Base-by-base conservation (phyloP, 2,888 invertebrate species). In the Melikaiella ostensackeni region DNA sequence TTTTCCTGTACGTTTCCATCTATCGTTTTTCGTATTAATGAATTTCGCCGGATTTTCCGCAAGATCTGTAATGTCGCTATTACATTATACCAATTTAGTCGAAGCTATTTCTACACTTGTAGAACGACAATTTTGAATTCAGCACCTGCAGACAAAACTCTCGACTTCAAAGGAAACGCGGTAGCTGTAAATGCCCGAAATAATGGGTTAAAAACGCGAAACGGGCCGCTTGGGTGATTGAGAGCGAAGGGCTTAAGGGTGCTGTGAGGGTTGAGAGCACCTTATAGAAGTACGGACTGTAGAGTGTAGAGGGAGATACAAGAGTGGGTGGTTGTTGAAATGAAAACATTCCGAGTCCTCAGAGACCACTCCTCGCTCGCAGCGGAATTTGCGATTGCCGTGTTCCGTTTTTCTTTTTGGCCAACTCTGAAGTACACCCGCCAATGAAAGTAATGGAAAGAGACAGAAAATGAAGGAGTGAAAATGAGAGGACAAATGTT, bases 151-250 rank as follows among this genome's bases (percentile, higher is more conserved):
- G 50, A 50, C n/a, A n/a, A 21, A 50, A 50, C 50, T 21, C n/a
- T 75, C 24, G 11, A 30, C 16, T 84, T 85, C 85, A 85, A 85
- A 86, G 85, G 81, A 82, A 79, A 62, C 75, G 79, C 76, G 83
- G 80, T 78, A 85, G 81, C 82, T 82, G 84, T 81, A 82, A 86
- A 86, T 85, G 82, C 79, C 82, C 80, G 82, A 84, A 82, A 86
- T 83, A 86, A 86, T 85, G 86, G 81, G 83, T 86, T 86, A 84
- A 86, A 86, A 85, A 86, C 78, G 81, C 80, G 84, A 82, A 84
- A 82, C 85, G 81, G 76, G 50, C 76, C 57, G 55, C 73, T 13
- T 66, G 74, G 74, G n/a, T 75, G 63, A 70, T 70, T 50, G 55
- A 74, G 74, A 46, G 61, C 6, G 61, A 62, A 61, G 42, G 66